Percentiles rank a stretch among this genome's conserved stretches.
These are phyloP conservation scores for Scolopax rusticola DNA, from an alignment of 2,797 vertebrate species.

Conservation along the genomic window DNA sequence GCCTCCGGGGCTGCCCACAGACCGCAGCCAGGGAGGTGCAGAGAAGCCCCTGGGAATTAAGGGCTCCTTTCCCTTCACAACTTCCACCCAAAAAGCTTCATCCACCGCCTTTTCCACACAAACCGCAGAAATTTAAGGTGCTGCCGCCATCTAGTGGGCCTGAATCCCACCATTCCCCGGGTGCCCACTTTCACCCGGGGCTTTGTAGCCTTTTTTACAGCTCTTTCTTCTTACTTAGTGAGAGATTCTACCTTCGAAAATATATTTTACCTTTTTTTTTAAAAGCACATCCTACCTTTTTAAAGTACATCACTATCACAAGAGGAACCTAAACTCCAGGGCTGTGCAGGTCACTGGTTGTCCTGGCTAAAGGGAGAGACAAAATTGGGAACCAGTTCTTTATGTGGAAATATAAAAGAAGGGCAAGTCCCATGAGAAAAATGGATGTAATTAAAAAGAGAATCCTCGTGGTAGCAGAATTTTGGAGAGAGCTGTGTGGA, in stretches of 20 bases:
- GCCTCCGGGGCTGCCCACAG: no score
- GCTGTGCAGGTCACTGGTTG: background rate
- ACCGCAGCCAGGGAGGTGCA: fast-evolving
- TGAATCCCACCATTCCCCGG: no score
- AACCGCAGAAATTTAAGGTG: background rate
- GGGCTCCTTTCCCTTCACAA: fast-evolving
- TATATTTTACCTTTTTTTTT: no score
- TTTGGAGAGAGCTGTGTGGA: background rate
- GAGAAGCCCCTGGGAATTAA: fast-evolving
- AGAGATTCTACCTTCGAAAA: no score
- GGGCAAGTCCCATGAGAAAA: background rate
- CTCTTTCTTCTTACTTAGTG: no score
- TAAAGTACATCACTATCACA: no score
- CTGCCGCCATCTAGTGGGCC: conserved; percentile 32
- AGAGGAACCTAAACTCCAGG: background rate
- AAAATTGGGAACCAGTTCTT: fast-evolving
- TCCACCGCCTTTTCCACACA: fast-evolving
- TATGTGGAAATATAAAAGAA: background rate
- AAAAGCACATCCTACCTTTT: no score
- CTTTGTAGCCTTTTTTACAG: no score
- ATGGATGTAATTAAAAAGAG: background rate
- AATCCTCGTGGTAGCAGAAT: background rate
- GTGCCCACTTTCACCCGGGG: no score
- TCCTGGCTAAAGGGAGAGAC: background rate
- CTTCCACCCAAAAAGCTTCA: fast-evolving